phyloP scores from a whole-genome alignment of 2,888 invertebrate species.

The Girardia tigrina region DNA sequence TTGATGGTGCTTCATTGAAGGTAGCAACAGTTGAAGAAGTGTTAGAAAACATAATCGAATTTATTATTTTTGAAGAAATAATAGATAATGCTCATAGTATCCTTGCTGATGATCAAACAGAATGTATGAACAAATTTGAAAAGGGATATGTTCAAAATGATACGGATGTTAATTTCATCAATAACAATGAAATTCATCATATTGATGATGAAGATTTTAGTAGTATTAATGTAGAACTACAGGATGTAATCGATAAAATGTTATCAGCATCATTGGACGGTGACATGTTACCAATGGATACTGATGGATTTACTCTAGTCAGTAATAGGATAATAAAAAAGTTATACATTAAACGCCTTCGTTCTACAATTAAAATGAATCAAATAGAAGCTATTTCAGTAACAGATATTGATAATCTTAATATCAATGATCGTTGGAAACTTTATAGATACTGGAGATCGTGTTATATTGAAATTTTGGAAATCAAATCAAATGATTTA shows the following conservation, averaged over 20 bases:
- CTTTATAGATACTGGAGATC: slow-evolving; percentile 49
- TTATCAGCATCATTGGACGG: neutral
- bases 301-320: neutral
- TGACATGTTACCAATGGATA: neutral
- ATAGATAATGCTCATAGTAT: too few relatives aligned
- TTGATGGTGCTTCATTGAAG: neutral
- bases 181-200: neutral
- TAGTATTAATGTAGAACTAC: neutral
- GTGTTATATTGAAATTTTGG: slow-evolving; percentile 34
- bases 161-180: neutral
- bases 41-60: neutral
- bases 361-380: slow-evolving; percentile 39
- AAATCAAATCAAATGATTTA: neutral
- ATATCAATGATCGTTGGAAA: slow-evolving; percentile 49
- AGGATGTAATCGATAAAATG: neutral
- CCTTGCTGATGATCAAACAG: too few relatives aligned
- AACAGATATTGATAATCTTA: slow-evolving; percentile 41
- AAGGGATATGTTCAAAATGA: neutral
- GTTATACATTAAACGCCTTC: neutral
- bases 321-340: neutral
- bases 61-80: too few relatives aligned
- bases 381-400: slow-evolving; percentile 39
- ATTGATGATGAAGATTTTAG: neutral
- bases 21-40: neutral
- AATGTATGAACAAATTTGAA: neutral